Evolutionary conservation across 2,113 vertebrate genomes (phyloP), one percentile per base, ranked within the genome.

Genomic region (Toxostoma redivivum): DNA sequence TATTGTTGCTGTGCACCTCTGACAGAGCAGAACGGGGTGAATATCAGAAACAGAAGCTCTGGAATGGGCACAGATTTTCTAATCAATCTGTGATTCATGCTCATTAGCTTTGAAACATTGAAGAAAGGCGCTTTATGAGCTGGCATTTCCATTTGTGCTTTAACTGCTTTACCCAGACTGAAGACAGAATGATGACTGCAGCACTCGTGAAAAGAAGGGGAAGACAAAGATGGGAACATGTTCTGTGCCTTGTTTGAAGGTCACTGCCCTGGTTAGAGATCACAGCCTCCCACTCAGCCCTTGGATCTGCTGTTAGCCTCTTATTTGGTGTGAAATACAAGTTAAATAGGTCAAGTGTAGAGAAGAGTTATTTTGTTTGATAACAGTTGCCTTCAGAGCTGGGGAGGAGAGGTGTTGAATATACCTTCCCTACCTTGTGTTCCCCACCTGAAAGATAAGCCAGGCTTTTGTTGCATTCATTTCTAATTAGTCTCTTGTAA

Each of bases 51-150:
- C 91, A 88, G 61, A 67, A 81, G 81, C 12, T 2, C 84, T 96
- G 94, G 79, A 93, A 78, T 2, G 45, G 44, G 78, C 45, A 13
- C 77, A 67, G 69, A 84, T 86, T 96, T 83, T 82, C 88, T 86
- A 80, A 25, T 71, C 86, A 27, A 10, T 74, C 83, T 47, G 12
- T 96, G 93, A 97, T 73, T 97, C 94, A 95, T 85, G 76, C 86
- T 84, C 70, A 37, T 95, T 91, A 79, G 74, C 84, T 78, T 71
- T 89, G 85, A 95, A 95, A 83, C 5, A 2, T 21, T 78, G 85
- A 95, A 97, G 94, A 97, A 97, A 93, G 72, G 51, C 24, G 56
- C 92, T 94, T 96, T 97, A 81, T 97, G 78, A 88, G 81, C 86
- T 94, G 89, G 64, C 85, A 56, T 97, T 97, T 96, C 92, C 93